Percentiles rank a stretch among this genome's conserved stretches.
phyloP scores from a whole-genome alignment of 1,140 invertebrate species.

The Platyura marginata region DNA sequence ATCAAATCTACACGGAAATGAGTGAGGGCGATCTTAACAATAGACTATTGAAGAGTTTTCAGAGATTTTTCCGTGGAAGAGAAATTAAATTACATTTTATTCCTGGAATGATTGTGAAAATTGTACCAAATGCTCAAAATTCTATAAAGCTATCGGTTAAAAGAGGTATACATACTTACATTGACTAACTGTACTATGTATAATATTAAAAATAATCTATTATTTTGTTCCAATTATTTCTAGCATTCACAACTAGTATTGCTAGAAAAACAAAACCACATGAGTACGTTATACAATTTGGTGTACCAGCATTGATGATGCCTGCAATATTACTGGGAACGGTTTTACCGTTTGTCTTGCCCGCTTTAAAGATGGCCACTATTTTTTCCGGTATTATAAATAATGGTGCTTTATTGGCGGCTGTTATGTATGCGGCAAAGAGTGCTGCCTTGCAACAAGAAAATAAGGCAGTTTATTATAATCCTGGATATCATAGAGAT shows the following conservation, averaged over 20 bases:
- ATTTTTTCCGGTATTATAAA: slow-evolving; percentile 20
- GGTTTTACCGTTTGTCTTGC: slow-evolving; percentile 17
- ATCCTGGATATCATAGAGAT: slow-evolving; percentile 4
- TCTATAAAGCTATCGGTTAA: slow-evolving; percentile 18
- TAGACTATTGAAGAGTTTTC: slow-evolving; percentile 15
- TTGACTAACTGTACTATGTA: too few relatives aligned
- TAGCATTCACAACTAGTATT: not conserved
- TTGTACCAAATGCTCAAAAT: slow-evolving; percentile 22
- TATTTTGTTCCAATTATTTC: too few relatives aligned
- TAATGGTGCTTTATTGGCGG: slow-evolving; percentile 21
- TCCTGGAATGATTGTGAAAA: slow-evolving; percentile 17
- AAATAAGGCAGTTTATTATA: slow-evolving; percentile 2
- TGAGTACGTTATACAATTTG: slow-evolving; percentile 15
- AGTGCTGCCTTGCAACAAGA: slow-evolving; percentile 5
- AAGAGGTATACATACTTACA: slow-evolving; percentile 5
- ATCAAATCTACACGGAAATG: slow-evolving; percentile 13
- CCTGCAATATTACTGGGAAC: slow-evolving; percentile 18
- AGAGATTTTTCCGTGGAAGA: slow-evolving; percentile 20
- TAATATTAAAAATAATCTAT: too few relatives aligned
- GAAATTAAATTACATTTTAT: slow-evolving; percentile 22
- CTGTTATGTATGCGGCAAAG: slow-evolving; percentile 16
- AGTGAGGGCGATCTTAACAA: slow-evolving; percentile 18
- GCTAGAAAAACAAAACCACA: not conserved
- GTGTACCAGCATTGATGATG: slow-evolving; percentile 19
- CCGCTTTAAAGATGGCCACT: slow-evolving; percentile 22